phyloP scores from a whole-genome alignment of 2,797 vertebrate genomes.

The Dryobates pubescens region DNA sequence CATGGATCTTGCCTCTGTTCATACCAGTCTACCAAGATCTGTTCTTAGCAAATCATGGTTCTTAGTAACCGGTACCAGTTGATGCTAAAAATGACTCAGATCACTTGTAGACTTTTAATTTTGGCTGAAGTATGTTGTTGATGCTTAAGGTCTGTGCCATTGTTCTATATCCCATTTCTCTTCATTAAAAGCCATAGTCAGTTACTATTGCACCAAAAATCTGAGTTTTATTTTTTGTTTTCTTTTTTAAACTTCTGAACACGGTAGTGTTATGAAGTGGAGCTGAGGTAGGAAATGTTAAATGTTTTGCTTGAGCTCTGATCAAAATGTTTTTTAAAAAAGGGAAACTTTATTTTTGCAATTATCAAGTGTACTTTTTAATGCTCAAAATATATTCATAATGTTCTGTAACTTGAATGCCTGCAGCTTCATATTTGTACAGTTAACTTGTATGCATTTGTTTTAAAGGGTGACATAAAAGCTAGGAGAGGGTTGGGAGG shows the following conservation, averaged over 20 bases:
- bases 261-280: slow-evolving; percentile 32
- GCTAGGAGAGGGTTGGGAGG: background rate
- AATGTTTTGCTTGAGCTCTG: slow-evolving; percentile 72
- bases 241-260: background rate
- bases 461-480: background rate
- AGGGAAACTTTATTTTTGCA: slow-evolving; percentile 81
- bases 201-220: slow-evolving; percentile 32
- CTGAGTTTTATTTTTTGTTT: background rate
- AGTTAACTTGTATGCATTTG: slow-evolving; percentile 27
- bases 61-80: slow-evolving; percentile 24
- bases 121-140: slow-evolving; percentile 44
- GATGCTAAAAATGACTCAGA: slow-evolving; percentile 39
- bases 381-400: slow-evolving; percentile 72
- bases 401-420: slow-evolving; percentile 67
- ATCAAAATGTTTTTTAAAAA: slow-evolving; percentile 74
- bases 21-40: slow-evolving; percentile 28
- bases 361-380: slow-evolving; percentile 74
- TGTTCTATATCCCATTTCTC: slow-evolving; percentile 46
- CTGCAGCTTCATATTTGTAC: slow-evolving; percentile 65
- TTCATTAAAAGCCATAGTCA: slow-evolving; percentile 5
- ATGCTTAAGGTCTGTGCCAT: slow-evolving; percentile 50
- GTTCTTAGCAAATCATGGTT: slow-evolving; percentile 46
- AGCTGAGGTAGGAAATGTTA: slow-evolving; percentile 49
- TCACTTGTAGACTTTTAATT: slow-evolving; percentile 51
- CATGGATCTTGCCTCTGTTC: slow-evolving; percentile 42